phyloP scores from a whole-genome alignment of 2,797 vertebrate genomes.

The Lagodon rhomboides region DNA sequence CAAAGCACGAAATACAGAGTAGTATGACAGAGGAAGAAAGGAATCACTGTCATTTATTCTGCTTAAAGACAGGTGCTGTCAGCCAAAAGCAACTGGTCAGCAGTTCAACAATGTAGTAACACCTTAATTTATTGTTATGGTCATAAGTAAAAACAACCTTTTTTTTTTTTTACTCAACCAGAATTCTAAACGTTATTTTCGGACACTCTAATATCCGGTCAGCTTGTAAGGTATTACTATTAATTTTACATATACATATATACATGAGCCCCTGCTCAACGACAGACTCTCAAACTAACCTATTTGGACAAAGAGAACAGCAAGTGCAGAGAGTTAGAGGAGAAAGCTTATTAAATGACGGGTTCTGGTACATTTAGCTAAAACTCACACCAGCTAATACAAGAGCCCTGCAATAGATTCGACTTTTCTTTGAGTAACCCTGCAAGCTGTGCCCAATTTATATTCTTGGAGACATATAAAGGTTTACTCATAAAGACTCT shows the following conservation, averaged over 20 bases:
- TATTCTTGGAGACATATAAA: not conserved
- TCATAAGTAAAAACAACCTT: not conserved
- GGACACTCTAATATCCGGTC: not conserved
- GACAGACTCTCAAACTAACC: too few species aligned
- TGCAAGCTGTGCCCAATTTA: not conserved
- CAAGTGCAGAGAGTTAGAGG: too few species aligned
- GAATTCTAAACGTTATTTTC: not conserved
- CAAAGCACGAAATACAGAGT: slow-evolving; percentile 3
- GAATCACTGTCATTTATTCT: not conserved
- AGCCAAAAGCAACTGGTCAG: slow-evolving; percentile 4
- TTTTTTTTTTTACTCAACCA: not conserved
- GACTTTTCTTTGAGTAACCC: too few species aligned
- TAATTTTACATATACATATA: too few species aligned
- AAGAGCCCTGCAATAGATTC: not conserved
- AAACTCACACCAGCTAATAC: not conserved
- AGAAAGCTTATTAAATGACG: too few species aligned
- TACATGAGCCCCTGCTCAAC: too few species aligned
- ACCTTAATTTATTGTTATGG: not conserved
- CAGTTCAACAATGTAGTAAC: not conserved
- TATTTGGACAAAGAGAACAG: too few species aligned
- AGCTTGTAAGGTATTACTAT: not conserved
- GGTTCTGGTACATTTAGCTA: not conserved
- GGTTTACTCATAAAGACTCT: not conserved
- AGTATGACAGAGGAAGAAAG: slow-evolving; percentile 6
- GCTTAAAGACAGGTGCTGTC: not conserved